Conservation (phyloP, 2,113 vertebrate species). For the Chaetura pelagica region DNA sequence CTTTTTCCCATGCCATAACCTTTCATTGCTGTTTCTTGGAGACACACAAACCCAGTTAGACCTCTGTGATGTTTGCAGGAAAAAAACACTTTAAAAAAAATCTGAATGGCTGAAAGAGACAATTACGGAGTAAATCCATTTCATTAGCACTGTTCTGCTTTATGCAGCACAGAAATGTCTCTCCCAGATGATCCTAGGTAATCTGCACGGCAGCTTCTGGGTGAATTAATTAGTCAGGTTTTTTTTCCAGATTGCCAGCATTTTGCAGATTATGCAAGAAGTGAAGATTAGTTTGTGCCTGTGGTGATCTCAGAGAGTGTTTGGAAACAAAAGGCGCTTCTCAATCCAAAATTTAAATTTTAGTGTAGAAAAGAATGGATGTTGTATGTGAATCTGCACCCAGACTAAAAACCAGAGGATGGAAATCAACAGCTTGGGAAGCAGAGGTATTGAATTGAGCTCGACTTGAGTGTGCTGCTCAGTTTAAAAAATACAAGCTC, state of each 20-base stretch:
- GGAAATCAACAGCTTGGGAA: background rate
- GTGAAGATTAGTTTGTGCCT: conserved; percentile 55
- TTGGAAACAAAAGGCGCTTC: conserved; percentile 43
- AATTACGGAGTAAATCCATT: background rate
- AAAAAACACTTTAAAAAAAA: background rate
- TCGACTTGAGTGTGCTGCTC: background rate
- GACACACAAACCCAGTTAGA: background rate
- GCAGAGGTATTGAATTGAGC: background rate
- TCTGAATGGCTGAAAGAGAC: background rate
- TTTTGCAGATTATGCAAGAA: conserved; percentile 68
- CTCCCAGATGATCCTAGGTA: conserved; percentile 59
- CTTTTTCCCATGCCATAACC: background rate
- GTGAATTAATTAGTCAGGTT: conserved; percentile 52
- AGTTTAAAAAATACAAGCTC: background rate
- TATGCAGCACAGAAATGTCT: conserved; percentile 22
- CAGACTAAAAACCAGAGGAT: background rate
- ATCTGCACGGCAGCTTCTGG: conserved; percentile 64
- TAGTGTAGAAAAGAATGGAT: conserved; percentile 12
- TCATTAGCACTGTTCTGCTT: conserved; percentile 25
- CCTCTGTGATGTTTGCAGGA: background rate
- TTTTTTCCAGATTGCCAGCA: conserved; percentile 24
- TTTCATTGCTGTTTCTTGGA: background rate
- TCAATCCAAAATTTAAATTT: conserved; percentile 28
- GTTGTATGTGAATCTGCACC: background rate
- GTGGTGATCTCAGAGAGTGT: conserved; percentile 39